Conservation (phyloP, 2,113 vertebrate species). For the Lichenostomus cassidix region DNA sequence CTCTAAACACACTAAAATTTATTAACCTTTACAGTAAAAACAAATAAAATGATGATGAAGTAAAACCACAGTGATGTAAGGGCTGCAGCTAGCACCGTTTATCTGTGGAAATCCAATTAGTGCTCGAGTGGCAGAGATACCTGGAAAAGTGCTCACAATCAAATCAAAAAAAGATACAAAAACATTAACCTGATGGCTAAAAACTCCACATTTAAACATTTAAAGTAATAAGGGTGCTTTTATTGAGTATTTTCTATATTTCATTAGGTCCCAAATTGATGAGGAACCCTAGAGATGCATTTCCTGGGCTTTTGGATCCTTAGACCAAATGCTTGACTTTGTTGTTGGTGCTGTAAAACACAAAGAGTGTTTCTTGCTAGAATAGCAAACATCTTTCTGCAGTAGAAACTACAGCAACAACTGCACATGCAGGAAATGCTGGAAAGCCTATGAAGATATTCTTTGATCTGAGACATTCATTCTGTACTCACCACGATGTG, state of each 20-base stretch:
- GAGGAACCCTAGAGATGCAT: constrained; percentile 76
- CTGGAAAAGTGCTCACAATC: constrained; percentile 97
- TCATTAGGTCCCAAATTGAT: constrained; percentile 80
- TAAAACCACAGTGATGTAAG: constrained; percentile 79
- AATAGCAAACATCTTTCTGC: constrained; percentile 45
- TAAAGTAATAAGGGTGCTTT: constrained; percentile 84
- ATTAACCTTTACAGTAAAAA: constrained; percentile 86
- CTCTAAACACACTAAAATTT: constrained; percentile 74
- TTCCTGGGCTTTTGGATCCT: constrained; percentile 76
- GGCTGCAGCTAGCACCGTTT: constrained; percentile 82
- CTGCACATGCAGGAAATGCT: constrained; percentile 26
- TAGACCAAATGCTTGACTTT: constrained; percentile 61
- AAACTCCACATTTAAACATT: constrained; percentile 82
- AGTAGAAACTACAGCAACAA: constrained; percentile 24
- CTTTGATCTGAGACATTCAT: neutral
- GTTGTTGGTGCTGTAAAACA: constrained; percentile 40
- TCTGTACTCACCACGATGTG: neutral
- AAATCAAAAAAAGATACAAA: constrained; percentile 93
- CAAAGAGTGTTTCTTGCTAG: constrained; percentile 63
- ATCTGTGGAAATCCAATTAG: constrained; percentile 98
- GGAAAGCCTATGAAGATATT: constrained; percentile 9
- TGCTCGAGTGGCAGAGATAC: constrained; percentile 92
- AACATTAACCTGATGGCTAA: constrained; percentile 87
- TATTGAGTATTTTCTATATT: constrained; percentile 84
- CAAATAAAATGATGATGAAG: constrained; percentile 82